Evolutionary conservation across 2,888 invertebrate genomes (phyloP).

Genomic region (Amphipyra tragopoginis): DNA sequence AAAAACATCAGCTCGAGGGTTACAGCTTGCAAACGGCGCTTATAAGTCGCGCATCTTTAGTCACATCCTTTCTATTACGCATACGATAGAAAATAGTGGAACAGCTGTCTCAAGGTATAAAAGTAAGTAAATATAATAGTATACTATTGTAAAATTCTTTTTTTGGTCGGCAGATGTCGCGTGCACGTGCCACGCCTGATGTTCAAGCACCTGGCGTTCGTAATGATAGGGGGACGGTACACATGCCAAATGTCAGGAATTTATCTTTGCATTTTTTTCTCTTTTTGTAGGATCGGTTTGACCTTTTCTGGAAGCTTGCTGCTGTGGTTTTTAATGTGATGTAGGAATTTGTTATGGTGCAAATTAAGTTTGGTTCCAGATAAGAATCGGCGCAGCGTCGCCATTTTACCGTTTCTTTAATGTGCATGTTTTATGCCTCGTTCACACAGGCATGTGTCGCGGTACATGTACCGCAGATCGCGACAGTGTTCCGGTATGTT

Average conservation of each 20-base stretch:
- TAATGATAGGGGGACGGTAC: slow-evolving; percentile 72
- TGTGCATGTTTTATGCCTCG: no score
- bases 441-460: no score
- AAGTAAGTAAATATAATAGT: slow-evolving; percentile 74
- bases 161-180: slow-evolving; percentile 82
- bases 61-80: slow-evolving; percentile 40
- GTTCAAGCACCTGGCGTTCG: slow-evolving; percentile 78
- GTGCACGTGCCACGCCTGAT: slow-evolving; percentile 81
- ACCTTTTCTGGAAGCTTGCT: slow-evolving; percentile 28
- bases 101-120: slow-evolving; percentile 79
- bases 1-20: background rate
- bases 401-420: no score
- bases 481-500: no score
- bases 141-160: slow-evolving; percentile 68
- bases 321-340: slow-evolving; percentile 3
- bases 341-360: background rate
- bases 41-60: slow-evolving; percentile 8
- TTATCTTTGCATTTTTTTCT: slow-evolving; percentile 21
- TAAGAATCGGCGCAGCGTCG: no score
- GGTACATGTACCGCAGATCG: no score
- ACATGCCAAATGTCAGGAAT: slow-evolving; percentile 66
- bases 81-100: slow-evolving; percentile 67
- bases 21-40: slow-evolving; percentile 23
- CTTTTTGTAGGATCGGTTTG: slow-evolving; percentile 12
- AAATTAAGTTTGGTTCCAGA: background rate